Evolutionary conservation across 2,888 invertebrate species (phyloP), one percentile per base, ranked within the genome.

Genomic region (Leptura quadrifasciata): DNA sequence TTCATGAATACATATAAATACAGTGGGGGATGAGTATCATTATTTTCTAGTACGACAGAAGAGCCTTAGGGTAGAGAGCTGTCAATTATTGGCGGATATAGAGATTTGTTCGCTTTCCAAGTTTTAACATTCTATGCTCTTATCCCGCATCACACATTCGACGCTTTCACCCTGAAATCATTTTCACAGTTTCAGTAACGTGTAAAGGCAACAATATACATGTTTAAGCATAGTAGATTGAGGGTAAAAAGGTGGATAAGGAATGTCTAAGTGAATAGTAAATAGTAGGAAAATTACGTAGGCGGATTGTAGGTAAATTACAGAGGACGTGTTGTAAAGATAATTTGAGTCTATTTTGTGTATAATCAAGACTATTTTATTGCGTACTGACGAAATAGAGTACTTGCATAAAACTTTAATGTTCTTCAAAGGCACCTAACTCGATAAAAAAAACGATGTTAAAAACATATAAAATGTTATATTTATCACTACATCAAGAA

Each of bases 61-160:
- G 39, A 63, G 63, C 39, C 57, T 57, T 57, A 57, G 57, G 57
- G 57, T 63, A 31, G 63, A 18, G 35, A 63, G 63, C 63, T 63
- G 63, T 39, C 63, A 63, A 63, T 63, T 63, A 63, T 35, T 10
- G 63, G 31, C 31, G 63, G 63, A 63, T 63, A 35, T 63, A 39
- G 39, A 39, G 39, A 63, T 63, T 39, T 63, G 63, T 39, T 63
- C 63, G 18, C 63, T 39, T 61, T 63, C 31, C 35, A 63, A 63
- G 63, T 63, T 31, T 61, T 63, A 63, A 63, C 63, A 63, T 63
- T 63, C 35, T 35, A 63, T 20, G 63, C 63, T 63, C 24, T 61
- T 31, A 61, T 31, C 61, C 61, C 35, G 17, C 61, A 17, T 61
- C 61, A 31, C 61, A 63, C 63, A 18, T 63, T 63, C 63, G 35